These are phyloP conservation scores for Metacarcinus magister DNA, from an alignment of 2,888 invertebrate species.

Conservation along the genomic window DNA sequence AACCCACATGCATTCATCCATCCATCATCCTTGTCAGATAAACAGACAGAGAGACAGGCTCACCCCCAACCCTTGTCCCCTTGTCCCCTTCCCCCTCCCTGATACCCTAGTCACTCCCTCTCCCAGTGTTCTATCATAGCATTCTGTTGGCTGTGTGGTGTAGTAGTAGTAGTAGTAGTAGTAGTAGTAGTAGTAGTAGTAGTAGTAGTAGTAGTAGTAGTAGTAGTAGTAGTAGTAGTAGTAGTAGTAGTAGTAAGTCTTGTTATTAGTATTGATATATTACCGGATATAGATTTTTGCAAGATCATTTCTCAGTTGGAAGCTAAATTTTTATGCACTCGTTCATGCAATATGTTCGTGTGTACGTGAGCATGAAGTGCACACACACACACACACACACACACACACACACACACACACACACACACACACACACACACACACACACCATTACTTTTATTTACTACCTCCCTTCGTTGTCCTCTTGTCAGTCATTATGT, in stretches of 20 bases:
- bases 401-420: slow-evolving; percentile 30
- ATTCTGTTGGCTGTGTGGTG: too few relatives aligned
- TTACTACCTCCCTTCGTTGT: background rate
- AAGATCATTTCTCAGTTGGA: background rate
- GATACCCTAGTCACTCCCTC: background rate
- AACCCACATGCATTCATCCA: background rate
- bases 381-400: slow-evolving; percentile 37
- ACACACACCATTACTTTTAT: background rate
- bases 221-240: slow-evolving; percentile 37
- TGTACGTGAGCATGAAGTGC: background rate
- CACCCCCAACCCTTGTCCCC: background rate
- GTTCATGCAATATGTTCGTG: background rate
- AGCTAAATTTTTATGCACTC: background rate
- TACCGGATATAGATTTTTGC: background rate
- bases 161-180: background rate
- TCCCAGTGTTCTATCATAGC: background rate
- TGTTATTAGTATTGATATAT: background rate
- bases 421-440: background rate
- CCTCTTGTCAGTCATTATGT: background rate
- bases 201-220: slow-evolving; percentile 52
- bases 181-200: slow-evolving; percentile 56
- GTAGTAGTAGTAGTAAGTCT: background rate
- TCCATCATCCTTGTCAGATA: background rate
- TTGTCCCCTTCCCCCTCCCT: background rate
- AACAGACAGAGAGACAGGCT: background rate